Conservation (phyloP, 2,888 invertebrate genomes). For the Phyllotreta cruciferae region DNA sequence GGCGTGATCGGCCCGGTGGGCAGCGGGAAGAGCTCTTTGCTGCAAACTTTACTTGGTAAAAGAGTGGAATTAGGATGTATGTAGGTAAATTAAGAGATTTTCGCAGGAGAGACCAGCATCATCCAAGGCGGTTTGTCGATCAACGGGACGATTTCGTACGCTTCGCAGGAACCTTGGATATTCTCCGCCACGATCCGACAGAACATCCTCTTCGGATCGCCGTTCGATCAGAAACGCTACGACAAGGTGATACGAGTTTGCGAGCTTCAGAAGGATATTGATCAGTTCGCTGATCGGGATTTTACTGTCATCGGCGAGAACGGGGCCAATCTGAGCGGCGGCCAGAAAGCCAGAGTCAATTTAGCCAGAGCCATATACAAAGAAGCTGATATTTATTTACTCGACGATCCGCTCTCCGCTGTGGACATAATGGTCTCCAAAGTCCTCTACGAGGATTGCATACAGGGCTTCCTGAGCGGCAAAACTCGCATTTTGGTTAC, state of each 20-base stretch:
- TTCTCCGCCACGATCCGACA: slow-evolving; percentile 82
- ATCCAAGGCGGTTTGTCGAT: slow-evolving; percentile 68
- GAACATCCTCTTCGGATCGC: slow-evolving; percentile 87
- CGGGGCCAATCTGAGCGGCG: slow-evolving; percentile 75
- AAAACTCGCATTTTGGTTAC: slow-evolving; percentile 77
- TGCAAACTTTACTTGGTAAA: slow-evolving; percentile 63
- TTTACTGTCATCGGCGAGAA: slow-evolving; percentile 78
- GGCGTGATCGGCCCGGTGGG: slow-evolving; percentile 68
- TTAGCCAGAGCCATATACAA: slow-evolving; percentile 84
- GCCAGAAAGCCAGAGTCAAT: slow-evolving; percentile 86
- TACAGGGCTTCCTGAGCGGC: slow-evolving; percentile 66
- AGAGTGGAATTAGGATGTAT: not conserved
- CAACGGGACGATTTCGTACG: slow-evolving; percentile 74
- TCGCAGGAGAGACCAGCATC: slow-evolving; percentile 49
- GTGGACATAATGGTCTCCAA: slow-evolving; percentile 87
- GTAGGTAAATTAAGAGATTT: no score
- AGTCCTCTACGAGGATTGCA: slow-evolving; percentile 82
- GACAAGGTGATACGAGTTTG: slow-evolving; percentile 72
- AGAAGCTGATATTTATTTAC: slow-evolving; percentile 80
- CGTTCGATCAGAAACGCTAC: slow-evolving; percentile 70
- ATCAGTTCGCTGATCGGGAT: slow-evolving; percentile 77
- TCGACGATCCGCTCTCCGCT: slow-evolving; percentile 89
- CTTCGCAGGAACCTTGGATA: slow-evolving; percentile 85
- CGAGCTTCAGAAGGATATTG: slow-evolving; percentile 74
- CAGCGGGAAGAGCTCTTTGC: slow-evolving; percentile 36